A percentile compares a stretch with the other conserved stretches of the same genome.
These are phyloP conservation scores for Atta texana DNA, from an alignment of 1,140 invertebrate species.

Conservation along the genomic window DNA sequence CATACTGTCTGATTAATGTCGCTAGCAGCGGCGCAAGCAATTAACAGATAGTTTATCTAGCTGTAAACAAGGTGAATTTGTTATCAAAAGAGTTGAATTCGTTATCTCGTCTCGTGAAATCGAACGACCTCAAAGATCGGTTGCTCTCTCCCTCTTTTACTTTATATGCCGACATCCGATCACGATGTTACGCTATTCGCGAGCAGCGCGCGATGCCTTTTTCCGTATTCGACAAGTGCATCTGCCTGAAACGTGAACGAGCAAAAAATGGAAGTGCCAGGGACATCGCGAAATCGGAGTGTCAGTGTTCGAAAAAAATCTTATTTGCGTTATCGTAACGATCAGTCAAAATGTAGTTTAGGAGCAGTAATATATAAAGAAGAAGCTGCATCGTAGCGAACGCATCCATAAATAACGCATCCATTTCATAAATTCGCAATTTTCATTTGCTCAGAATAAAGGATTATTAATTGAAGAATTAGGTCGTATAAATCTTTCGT, in stretches of 20 bases:
- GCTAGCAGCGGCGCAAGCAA: slow-evolving; percentile 26
- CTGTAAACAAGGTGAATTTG: slow-evolving; percentile 68
- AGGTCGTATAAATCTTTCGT: neutral
- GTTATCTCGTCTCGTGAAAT: slow-evolving; percentile 31
- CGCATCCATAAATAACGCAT: neutral
- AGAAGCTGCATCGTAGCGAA: neutral
- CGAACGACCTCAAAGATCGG: slow-evolving; percentile 39
- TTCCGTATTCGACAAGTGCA: slow-evolving; percentile 53
- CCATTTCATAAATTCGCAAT: neutral
- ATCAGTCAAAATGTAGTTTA: neutral
- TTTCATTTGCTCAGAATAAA: neutral
- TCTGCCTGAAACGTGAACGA: slow-evolving; percentile 24
- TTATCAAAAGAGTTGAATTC: slow-evolving; percentile 61
- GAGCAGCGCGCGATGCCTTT: slow-evolving; percentile 25
- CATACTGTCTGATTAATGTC: slow-evolving; percentile 17
- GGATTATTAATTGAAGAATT: neutral
- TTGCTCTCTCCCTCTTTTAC: neutral
- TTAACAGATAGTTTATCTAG: slow-evolving; percentile 71
- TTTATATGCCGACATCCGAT: neutral
- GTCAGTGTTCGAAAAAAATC: slow-evolving; percentile 7
- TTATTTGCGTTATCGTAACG: neutral
- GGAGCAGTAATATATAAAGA: too few species aligned
- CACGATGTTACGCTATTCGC: neutral
- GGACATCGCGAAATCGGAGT: slow-evolving; percentile 19
- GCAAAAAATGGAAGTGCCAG: slow-evolving; percentile 18